phyloP scores from a whole-genome alignment of 2,888 invertebrate genomes.

The Lamellibrachia satsuma region DNA sequence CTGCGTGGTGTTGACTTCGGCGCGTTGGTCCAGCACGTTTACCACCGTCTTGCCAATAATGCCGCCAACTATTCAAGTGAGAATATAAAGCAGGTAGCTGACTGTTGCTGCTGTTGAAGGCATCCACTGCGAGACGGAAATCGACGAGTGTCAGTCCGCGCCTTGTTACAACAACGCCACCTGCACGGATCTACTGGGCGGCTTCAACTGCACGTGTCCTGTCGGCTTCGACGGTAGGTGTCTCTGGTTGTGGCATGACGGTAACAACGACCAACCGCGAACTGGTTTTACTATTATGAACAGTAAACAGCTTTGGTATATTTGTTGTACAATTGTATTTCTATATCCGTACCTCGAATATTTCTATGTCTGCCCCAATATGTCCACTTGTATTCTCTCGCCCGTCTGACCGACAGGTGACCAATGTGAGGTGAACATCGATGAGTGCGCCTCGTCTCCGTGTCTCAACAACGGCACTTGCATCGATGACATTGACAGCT shows the following conservation, averaged over 20 bases:
- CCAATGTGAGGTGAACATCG: constrained; percentile 45
- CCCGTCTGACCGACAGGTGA: background rate
- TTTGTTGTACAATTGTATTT: too few relatives aligned
- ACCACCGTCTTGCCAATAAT: background rate
- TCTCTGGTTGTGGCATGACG: constrained; percentile 66
- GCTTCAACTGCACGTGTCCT: constrained; percentile 83
- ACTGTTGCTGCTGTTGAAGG: constrained; percentile 39
- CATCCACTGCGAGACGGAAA: constrained; percentile 46
- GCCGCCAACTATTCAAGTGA: background rate
- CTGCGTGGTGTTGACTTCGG: background rate
- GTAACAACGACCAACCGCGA: too few relatives aligned
- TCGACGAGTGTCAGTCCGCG: constrained; percentile 41
- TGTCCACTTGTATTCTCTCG: too few relatives aligned
- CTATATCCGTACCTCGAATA: background rate
- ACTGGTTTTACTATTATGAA: too few relatives aligned
- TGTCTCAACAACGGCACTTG: constrained; percentile 32
- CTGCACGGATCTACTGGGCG: constrained; percentile 57
- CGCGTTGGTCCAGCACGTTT: background rate
- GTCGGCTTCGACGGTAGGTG: constrained; percentile 73
- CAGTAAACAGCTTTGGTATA: too few relatives aligned
- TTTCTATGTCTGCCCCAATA: background rate
- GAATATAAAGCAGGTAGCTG: background rate
- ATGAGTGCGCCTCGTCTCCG: constrained; percentile 31
- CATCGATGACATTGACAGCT: constrained; percentile 59
- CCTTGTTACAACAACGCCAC: constrained; percentile 44